Evolutionary conservation across 2,797 vertebrate species (phyloP).

Genomic region (Rhabdomys pumilio): DNA sequence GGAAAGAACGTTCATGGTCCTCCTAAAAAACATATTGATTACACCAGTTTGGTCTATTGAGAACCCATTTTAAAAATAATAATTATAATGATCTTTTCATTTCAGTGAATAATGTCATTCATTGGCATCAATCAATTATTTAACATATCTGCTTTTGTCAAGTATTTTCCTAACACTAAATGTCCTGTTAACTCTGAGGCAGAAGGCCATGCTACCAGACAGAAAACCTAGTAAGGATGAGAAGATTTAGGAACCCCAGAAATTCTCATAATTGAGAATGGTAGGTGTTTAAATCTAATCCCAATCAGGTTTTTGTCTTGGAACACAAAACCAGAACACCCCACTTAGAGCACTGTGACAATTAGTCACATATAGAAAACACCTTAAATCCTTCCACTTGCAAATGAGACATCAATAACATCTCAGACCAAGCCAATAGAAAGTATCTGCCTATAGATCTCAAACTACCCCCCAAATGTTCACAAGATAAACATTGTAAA

Average conservation of each 20-base stretch:
- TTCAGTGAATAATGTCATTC: neutral
- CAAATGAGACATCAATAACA: neutral
- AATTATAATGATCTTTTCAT: neutral
- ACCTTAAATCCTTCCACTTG: neutral
- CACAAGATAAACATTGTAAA: neutral
- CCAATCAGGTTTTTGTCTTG: neutral
- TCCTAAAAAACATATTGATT: neutral
- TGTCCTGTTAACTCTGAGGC: neutral
- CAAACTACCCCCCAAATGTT: neutral
- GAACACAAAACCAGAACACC: neutral
- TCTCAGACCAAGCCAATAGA: neutral
- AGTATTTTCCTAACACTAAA: neutral
- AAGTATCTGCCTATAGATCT: neutral
- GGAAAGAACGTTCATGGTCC: accelerated
- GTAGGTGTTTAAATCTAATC: neutral
- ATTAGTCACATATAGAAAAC: neutral
- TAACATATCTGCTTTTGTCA: neutral
- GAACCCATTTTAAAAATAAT: neutral
- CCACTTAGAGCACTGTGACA: neutral
- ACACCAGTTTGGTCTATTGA: neutral
- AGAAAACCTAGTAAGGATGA: neutral
- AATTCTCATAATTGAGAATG: neutral
- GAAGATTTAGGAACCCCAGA: neutral
- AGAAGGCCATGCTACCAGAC: neutral
- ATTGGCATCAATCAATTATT: neutral